Percentiles rank a stretch among this genome's conserved stretches.
Conservation (phyloP, 2,113 vertebrate genomes). For the Nycticorax nycticorax region DNA sequence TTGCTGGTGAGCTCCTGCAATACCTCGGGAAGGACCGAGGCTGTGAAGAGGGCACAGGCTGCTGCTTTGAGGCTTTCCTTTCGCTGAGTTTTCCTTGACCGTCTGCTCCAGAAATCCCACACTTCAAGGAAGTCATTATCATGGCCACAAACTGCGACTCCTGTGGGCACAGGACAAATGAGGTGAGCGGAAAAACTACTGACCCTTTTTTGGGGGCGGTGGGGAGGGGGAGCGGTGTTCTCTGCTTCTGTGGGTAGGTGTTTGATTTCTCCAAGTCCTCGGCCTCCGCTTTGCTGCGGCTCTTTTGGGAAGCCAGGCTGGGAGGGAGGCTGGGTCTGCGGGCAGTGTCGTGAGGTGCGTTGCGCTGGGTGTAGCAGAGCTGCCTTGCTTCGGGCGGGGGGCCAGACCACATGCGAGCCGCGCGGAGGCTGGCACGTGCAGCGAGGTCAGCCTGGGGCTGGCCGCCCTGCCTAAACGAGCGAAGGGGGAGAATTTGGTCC, state of each 20-base stretch:
- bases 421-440: accelerated
- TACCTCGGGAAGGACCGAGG: accelerated
- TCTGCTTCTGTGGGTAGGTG: accelerated
- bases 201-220: accelerated
- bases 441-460: neutral
- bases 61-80: neutral
- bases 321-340: accelerated
- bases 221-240: too few species aligned
- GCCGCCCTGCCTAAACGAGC: neutral
- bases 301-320: neutral
- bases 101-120: constrained; percentile 84
- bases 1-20: accelerated
- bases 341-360: neutral
- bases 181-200: constrained; percentile 62
- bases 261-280: neutral
- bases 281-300: accelerated
- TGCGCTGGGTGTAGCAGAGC: neutral
- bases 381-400: neutral
- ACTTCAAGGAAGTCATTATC: constrained; percentile 97
- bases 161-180: constrained; percentile 92
- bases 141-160: constrained; percentile 95
- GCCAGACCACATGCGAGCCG: accelerated
- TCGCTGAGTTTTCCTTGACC: constrained; percentile 43
- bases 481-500: too few species aligned
- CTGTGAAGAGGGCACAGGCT: accelerated